Conservation (phyloP, 2,113 vertebrate genomes). For the Poecile atricapillus region DNA sequence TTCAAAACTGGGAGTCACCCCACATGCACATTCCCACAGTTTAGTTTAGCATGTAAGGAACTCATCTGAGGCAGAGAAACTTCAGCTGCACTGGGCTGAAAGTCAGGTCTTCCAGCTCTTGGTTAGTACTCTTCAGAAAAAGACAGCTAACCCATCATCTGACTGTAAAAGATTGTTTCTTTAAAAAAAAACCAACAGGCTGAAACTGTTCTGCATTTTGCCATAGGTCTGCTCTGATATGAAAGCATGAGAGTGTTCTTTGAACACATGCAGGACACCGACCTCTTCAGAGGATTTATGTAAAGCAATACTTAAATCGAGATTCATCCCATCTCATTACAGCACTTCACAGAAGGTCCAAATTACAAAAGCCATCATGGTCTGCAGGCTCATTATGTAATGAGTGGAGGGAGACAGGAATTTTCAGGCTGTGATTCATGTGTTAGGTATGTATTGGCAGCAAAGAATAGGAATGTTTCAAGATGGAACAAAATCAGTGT, state of each 20-base stretch:
- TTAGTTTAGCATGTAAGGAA: neutral
- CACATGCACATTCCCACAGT: neutral
- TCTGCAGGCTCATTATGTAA: neutral
- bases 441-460: rapidly evolving
- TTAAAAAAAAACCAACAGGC: neutral
- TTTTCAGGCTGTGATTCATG: neutral
- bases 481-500: neutral
- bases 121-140: neutral
- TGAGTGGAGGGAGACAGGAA: neutral
- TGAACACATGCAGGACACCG: neutral
- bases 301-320: neutral
- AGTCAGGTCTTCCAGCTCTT: neutral
- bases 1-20: neutral
- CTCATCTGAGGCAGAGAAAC: neutral
- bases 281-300: neutral
- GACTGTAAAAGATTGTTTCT: neutral
- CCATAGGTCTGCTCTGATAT: neutral
- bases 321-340: neutral
- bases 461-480: neutral
- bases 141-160: neutral
- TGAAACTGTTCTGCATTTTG: neutral
- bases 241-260: neutral
- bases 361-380: neutral
- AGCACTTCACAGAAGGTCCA: neutral
- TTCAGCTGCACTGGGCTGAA: neutral